Percentiles rank a stretch among this genome's conserved stretches.
Conservation (phyloP, 2,888 invertebrate genomes). For the Drepanosiphum platanoidis region DNA sequence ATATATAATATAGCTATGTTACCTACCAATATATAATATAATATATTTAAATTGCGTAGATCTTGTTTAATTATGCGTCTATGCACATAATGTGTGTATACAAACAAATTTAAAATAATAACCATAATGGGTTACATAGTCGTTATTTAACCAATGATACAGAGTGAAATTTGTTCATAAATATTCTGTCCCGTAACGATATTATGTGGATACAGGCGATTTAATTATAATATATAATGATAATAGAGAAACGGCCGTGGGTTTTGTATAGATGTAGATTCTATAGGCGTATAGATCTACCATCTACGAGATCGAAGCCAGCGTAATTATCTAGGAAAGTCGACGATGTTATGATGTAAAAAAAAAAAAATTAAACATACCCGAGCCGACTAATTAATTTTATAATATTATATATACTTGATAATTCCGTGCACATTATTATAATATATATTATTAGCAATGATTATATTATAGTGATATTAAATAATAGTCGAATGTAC, state of each 20-base stretch:
- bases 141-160: background rate
- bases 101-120: background rate
- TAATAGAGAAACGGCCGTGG: background rate
- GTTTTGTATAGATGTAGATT: background rate
- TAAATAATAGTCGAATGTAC: background rate
- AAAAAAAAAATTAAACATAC: background rate
- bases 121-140: background rate
- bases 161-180: background rate
- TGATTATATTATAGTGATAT: background rate
- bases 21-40: no score
- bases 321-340: background rate
- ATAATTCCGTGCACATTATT: background rate
- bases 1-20: no score
- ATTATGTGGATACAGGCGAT: background rate
- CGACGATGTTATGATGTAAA: background rate
- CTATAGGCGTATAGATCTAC: no score
- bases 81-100: no score
- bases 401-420: no score
- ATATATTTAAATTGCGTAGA: background rate
- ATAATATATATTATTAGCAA: background rate
- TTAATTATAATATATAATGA: background rate
- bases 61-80: background rate
- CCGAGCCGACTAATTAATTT: background rate
- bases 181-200: background rate
- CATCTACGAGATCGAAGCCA: background rate